phyloP scores from a whole-genome alignment of 2,113 vertebrate species.

The Salvator merianae region DNA sequence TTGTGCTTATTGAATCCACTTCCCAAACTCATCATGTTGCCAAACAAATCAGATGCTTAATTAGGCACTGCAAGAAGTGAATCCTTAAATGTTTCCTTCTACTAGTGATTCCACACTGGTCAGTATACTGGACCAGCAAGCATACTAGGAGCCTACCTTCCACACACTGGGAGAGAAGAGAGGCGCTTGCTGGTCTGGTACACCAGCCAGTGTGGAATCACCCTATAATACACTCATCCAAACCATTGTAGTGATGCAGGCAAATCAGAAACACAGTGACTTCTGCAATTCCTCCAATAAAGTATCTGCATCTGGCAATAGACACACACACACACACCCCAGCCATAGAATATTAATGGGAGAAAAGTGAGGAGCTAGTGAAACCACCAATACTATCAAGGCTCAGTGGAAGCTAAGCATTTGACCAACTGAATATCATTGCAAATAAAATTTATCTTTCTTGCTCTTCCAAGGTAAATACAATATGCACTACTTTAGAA shows the following conservation, averaged over 20 bases:
- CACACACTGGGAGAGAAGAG: no score
- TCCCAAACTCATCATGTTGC: conserved; percentile 1
- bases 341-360: background rate
- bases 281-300: conserved; percentile 4
- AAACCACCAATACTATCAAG: background rate
- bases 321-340: no score
- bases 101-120: background rate
- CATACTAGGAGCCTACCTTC: no score
- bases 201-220: no score
- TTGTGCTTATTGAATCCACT: background rate
- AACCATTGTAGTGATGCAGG: background rate
- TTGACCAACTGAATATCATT: background rate
- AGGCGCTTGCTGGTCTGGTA: no score
- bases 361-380: background rate
- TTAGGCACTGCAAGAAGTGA: conserved; percentile 16
- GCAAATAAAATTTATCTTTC: conserved; percentile 3
- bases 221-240: background rate
- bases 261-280: background rate
- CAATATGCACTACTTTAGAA: background rate
- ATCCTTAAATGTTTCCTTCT: background rate
- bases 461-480: background rate
- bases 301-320: conserved; percentile 10
- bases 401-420: background rate
- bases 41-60: conserved; percentile 26
- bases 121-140: no score